Percentiles rank a stretch among this genome's conserved stretches.
These are phyloP conservation scores for Drosophila ercepeae DNA, from an alignment of 1,140 invertebrate species.

Conservation along the genomic window DNA sequence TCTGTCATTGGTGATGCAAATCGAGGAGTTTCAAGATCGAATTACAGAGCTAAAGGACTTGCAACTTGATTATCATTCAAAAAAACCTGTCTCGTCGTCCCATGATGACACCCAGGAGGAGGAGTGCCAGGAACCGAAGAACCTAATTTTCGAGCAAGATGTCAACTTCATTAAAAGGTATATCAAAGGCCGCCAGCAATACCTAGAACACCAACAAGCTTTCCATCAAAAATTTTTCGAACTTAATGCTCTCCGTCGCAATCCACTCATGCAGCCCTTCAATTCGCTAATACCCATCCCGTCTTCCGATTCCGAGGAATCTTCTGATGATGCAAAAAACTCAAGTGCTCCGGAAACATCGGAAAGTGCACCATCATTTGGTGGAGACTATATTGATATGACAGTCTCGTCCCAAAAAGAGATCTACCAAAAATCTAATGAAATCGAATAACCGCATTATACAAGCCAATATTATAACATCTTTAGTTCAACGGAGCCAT, in stretches of 20 bases:
- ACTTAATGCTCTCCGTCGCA: no score
- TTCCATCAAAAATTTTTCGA: background rate
- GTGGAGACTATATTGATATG: no score
- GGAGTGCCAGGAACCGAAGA: background rate
- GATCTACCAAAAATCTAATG: background rate
- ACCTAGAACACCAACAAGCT: background rate
- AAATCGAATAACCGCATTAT: background rate
- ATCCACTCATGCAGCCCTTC: no score
- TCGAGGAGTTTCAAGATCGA: background rate
- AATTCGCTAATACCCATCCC: no score
- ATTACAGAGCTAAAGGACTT: background rate
- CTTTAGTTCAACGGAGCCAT: background rate
- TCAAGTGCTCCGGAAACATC: background rate
- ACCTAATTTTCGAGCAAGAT: background rate
- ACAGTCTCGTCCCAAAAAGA: background rate
- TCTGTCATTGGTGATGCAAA: background rate
- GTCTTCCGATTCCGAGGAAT: background rate
- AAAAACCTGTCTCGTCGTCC: background rate
- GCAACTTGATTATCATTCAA: background rate
- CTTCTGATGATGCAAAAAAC: background rate
- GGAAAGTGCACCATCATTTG: background rate
- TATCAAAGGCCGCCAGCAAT: background rate
- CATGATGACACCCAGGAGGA: background rate
- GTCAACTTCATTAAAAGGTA: background rate
- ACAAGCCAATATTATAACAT: background rate